These are phyloP conservation scores for Amphipoea oculea DNA, from an alignment of 2,888 invertebrate genomes.

Conservation along the genomic window DNA sequence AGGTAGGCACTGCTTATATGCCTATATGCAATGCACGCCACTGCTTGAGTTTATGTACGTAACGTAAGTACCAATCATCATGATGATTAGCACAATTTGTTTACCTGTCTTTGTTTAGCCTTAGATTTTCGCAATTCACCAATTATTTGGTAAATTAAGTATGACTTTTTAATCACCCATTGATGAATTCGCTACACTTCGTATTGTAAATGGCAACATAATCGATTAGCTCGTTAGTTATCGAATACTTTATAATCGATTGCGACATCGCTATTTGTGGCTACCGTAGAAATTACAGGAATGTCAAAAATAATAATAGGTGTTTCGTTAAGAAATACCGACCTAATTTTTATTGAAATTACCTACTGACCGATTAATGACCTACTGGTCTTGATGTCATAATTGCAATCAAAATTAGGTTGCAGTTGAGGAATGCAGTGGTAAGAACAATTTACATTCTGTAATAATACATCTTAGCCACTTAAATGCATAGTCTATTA, in stretches of 20 bases:
- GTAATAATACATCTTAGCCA: too few relatives aligned
- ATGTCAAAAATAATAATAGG: constrained; percentile 25
- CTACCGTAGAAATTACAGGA: not conserved
- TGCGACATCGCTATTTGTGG: constrained; percentile 7
- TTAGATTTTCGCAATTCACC: constrained; percentile 10
- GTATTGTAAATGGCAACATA: constrained; percentile 8
- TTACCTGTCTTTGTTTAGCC: not conserved
- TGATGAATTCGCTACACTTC: constrained; percentile 41
- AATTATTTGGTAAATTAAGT: constrained; percentile 11
- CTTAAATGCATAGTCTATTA: too few relatives aligned
- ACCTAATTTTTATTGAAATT: not conserved
- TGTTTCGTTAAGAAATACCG: not conserved
- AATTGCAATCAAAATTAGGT: too few relatives aligned
- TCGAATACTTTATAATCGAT: constrained; percentile 31
- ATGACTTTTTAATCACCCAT: constrained; percentile 37
- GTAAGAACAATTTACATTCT: too few relatives aligned
- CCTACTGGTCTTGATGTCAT: too few relatives aligned
- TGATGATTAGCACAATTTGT: not conserved
- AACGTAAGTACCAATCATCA: not conserved
- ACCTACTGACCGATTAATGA: too few relatives aligned
- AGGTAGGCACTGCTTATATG: too few relatives aligned
- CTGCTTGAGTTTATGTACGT: too few relatives aligned
- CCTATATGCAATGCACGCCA: too few relatives aligned
- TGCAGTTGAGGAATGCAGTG: too few relatives aligned
- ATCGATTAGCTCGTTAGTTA: constrained; percentile 37